Evolutionary conservation across 2,797 vertebrate species (phyloP).

Genomic region (Syncerus caffer): DNA sequence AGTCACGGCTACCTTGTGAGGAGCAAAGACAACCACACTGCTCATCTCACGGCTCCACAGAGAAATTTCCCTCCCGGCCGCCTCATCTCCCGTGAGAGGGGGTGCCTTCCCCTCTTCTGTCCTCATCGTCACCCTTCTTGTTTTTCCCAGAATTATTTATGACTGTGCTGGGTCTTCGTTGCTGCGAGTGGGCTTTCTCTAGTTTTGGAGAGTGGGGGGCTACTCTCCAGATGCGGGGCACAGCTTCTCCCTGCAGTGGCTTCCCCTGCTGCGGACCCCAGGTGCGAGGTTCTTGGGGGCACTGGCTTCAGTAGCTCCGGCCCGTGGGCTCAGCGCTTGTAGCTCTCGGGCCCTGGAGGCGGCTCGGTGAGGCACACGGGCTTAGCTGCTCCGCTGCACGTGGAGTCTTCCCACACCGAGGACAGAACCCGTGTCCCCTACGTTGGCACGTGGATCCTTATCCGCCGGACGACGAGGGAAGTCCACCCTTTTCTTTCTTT

Average conservation of each 20-base stretch:
- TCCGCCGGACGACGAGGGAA: neutral
- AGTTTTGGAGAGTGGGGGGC: neutral
- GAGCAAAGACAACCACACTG: rapidly evolving
- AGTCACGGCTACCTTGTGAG: neutral
- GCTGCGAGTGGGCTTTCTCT: neutral
- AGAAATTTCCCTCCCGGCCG: neutral
- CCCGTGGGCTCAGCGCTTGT: rapidly evolving
- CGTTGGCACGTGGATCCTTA: neutral
- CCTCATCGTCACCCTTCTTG: too few relatives aligned
- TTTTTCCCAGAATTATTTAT: neutral
- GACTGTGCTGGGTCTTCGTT: rapidly evolving
- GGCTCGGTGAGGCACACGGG: neutral
- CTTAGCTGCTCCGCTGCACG: neutral
- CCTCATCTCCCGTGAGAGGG: neutral
- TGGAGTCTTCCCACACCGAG: neutral
- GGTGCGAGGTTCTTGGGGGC: neutral
- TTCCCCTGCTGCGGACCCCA: neutral
- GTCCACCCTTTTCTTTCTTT: neutral
- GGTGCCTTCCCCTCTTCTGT: neutral
- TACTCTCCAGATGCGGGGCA: neutral
- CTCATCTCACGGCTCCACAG: rapidly evolving
- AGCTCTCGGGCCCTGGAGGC: neutral
- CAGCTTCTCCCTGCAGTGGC: neutral
- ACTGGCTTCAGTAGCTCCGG: neutral
- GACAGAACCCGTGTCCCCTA: neutral